Base-by-base conservation (phyloP, 2,113 vertebrate species). In the Conger conger region DNA sequence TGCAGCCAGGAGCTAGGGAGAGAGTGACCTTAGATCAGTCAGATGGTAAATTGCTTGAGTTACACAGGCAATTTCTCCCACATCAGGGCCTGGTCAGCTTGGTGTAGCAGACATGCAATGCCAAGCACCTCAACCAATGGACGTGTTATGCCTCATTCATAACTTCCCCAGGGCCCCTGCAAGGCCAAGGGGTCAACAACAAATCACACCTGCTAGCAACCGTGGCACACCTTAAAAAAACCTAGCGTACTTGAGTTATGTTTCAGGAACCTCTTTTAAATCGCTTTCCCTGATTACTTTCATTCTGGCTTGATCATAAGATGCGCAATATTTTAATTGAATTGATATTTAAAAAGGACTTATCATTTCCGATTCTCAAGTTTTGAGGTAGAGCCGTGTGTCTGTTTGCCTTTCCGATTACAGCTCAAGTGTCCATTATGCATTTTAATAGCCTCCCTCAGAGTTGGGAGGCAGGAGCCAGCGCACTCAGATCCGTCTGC, bases 381-480 rank as follows among this genome's bases (percentile, higher is more conserved):
- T 36, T 57, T n/a, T 17, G 42, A 30, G 33, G 79, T 53, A 42
- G 1, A n/a, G 27, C 40, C 13, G n/a, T 37, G 37, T 40, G 18
- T 73, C 40, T 83, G 76, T 45, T 79, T 45, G 5, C 33, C 79
- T 86, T n/a, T 63, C 15, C 60, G 80, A 36, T 86, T 68, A 84
- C 50, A 68, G n/a, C 38, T 68, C 78, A 30, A 16, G 33, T 85
- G 27, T 79, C 37, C 38, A 42, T 60, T n/a, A 60, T 33, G 42
- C 2, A 83, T 54, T 27, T 83, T 13, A 42, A 76, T 76, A n/a
- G 20, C 13, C 7, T 79, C 50, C 15, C 18, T 60, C 42, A n/a
- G 68, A 82, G 77, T 33, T 38, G 79, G 77, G 16, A 81, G 54
- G 57, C 27, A 16, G 30, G 18, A 17, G 27, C 5, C 79, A 1